Evolutionary conservation across 2,113 vertebrate genomes (phyloP).

Genomic region (Pituophis catenifer): DNA sequence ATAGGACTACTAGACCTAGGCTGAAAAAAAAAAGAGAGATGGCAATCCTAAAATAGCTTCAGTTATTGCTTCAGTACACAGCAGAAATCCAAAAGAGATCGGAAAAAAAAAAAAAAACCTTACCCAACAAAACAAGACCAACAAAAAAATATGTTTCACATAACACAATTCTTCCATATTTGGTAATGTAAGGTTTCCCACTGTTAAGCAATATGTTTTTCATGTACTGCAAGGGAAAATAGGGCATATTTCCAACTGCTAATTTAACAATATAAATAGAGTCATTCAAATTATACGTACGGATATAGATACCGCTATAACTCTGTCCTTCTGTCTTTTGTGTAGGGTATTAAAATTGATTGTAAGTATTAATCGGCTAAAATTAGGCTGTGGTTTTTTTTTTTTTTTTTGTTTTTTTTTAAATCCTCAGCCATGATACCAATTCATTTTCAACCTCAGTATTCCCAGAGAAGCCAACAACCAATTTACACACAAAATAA

Average conservation of each 20-base stretch:
- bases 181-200: conserved; percentile 3
- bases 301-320: background rate
- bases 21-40: background rate
- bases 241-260: background rate
- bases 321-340: background rate
- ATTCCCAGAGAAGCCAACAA: background rate
- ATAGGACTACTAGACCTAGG: background rate
- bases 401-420: too few relatives aligned
- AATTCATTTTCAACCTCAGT: background rate
- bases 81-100: background rate
- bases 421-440: background rate
- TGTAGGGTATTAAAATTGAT: background rate
- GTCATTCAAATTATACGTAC: background rate
- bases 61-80: background rate
- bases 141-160: background rate
- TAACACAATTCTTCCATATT: background rate
- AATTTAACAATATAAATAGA: conserved; percentile 6
- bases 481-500: background rate
- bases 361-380: background rate
- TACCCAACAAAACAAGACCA: background rate
- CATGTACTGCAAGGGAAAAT: conserved; percentile 6
- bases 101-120: background rate
- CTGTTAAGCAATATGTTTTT: background rate
- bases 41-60: background rate
- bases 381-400: background rate